These are phyloP conservation scores for Anguilla obscura DNA, from an alignment of 2,797 vertebrate genomes.

Conservation along the genomic window DNA sequence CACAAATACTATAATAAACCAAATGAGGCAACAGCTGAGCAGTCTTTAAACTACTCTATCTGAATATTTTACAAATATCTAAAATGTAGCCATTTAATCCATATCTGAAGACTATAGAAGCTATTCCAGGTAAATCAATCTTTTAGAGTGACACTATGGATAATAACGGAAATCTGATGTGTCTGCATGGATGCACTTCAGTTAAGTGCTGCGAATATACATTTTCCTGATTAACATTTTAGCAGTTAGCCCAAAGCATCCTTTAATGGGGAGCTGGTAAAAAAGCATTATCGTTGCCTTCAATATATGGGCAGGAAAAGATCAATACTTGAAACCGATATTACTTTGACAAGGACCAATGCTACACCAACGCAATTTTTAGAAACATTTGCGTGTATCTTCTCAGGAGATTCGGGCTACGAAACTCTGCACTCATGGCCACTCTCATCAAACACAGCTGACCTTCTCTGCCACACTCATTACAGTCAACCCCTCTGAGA, in stretches of 20 bases:
- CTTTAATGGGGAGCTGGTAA: constrained; percentile 7
- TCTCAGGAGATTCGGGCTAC: not conserved
- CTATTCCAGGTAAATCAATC: not conserved
- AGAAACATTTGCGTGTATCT: not conserved
- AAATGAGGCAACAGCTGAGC: not conserved
- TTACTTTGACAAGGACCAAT: not conserved
- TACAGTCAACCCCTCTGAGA: constrained; percentile 21
- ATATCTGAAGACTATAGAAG: not conserved
- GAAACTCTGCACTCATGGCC: constrained; percentile 7
- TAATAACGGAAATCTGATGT: not conserved
- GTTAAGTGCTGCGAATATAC: not conserved
- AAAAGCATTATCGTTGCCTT: constrained; percentile 10
- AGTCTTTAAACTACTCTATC: not conserved
- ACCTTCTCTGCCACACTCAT: constrained; percentile 23
- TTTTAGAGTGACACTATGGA: not conserved
- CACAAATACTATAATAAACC: not conserved
- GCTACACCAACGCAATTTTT: constrained; percentile 10
- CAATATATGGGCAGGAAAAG: constrained; percentile 17
- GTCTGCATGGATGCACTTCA: constrained; percentile 7
- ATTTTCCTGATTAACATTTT: not conserved
- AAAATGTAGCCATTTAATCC: not conserved
- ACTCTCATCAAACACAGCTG: constrained; percentile 16
- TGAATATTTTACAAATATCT: constrained; percentile 4
- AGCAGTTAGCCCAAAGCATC: not conserved
- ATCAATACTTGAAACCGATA: constrained; percentile 13